Percentiles rank a stretch among this genome's conserved stretches.
Evolutionary conservation across 92 coral and sea anemone genomes (phyloP).

Genomic region (Epizoanthus rinbou): DNA sequence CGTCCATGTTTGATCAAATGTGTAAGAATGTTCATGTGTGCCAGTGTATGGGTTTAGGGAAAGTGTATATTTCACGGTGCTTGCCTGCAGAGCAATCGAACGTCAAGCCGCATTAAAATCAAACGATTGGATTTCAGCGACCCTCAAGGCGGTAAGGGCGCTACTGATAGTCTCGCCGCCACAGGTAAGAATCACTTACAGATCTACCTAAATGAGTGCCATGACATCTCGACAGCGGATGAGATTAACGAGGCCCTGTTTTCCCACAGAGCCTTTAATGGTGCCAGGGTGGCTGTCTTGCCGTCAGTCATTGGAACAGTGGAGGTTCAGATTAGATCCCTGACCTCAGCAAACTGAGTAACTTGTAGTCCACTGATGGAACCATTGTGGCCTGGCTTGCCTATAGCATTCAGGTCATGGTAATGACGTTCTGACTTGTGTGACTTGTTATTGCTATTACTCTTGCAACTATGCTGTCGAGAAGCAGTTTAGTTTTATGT

Average conservation of each 20-base stretch:
- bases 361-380: slow-evolving; percentile 20
- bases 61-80: too few species aligned
- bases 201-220: background rate
- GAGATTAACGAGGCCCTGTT: slow-evolving; percentile 42
- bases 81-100: too few species aligned
- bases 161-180: too few species aligned
- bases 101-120: too few species aligned
- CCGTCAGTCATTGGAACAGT: background rate
- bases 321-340: slow-evolving; percentile 13
- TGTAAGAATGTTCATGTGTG: too few species aligned
- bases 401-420: slow-evolving; percentile 28
- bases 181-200: too few species aligned
- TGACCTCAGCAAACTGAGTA: slow-evolving; percentile 21
- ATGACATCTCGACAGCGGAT: slow-evolving; percentile 32
- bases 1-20: too few species aligned
- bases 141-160: too few species aligned
- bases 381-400: slow-evolving; percentile 3
- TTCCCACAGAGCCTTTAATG: slow-evolving; percentile 25
- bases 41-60: too few species aligned
- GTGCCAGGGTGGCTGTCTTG: slow-evolving; percentile 25
- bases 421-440: background rate
- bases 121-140: too few species aligned
- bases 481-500: background rate
- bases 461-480: too few species aligned
- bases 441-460: slow-evolving; percentile 9